phyloP scores from a whole-genome alignment of 1,140 invertebrate genomes.

The Cydia strobilella region DNA sequence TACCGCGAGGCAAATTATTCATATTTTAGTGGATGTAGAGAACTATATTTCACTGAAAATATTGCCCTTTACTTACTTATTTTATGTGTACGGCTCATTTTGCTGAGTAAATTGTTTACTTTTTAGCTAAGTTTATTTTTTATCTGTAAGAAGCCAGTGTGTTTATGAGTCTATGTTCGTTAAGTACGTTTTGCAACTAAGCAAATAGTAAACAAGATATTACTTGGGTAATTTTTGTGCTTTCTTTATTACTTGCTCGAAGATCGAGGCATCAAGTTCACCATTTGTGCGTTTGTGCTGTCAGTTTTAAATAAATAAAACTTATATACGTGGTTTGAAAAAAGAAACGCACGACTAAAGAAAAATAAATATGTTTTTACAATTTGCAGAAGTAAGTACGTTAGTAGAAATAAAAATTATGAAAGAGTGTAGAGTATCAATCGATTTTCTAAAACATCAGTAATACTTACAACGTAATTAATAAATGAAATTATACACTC shows the following conservation, averaged over 20 bases:
- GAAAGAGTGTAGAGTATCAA: no score
- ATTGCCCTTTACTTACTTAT: slow-evolving; percentile 40
- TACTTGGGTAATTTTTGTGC: neutral
- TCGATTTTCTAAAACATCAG: no score
- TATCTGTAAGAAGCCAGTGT: neutral
- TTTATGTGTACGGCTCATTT: slow-evolving; percentile 18
- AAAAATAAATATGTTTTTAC: neutral
- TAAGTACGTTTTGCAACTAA: slow-evolving; percentile 9
- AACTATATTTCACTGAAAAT: slow-evolving; percentile 51
- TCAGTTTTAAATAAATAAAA: slow-evolving; percentile 15
- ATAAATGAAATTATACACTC: no score
- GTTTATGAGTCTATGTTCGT: slow-evolving; percentile 14
- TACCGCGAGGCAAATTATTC: slow-evolving; percentile 59
- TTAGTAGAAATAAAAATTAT: no score
- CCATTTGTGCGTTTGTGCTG: neutral
- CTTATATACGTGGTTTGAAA: neutral
- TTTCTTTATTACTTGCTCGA: neutral
- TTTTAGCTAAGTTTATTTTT: neutral
- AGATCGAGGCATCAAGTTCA: neutral
- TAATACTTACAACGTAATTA: no score
- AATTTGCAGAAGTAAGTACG: no score
- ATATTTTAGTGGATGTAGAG: slow-evolving; percentile 30
- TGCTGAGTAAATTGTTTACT: slow-evolving; percentile 13
- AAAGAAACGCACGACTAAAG: neutral
- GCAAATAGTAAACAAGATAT: slow-evolving; percentile 11